phyloP scores from a whole-genome alignment of 1,140 invertebrate species.

The Bombus confusus region DNA sequence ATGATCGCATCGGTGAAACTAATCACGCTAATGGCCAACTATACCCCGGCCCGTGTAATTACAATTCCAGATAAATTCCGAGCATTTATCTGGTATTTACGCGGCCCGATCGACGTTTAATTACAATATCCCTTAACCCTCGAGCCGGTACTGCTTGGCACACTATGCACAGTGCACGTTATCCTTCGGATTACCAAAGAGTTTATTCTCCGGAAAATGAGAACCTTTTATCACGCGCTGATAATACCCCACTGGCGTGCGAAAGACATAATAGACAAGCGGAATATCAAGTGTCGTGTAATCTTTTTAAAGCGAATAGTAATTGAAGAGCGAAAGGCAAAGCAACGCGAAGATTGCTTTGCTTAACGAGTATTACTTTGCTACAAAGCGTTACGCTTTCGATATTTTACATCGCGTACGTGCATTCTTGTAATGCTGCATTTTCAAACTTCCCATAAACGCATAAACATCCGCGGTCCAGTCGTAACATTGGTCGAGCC shows the following conservation, averaged over 20 bases:
- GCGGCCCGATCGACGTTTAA: conserved; percentile 19
- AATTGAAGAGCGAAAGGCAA: too few species aligned
- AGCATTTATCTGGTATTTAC: conserved; percentile 41
- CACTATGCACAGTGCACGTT: background rate
- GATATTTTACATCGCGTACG: too few species aligned
- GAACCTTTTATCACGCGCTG: background rate
- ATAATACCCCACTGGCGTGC: background rate
- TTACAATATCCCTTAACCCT: conserved; percentile 30
- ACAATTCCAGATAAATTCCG: conserved; percentile 46
- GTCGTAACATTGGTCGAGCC: accelerated
- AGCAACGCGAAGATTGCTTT: too few species aligned
- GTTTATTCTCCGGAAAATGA: conserved; percentile 1
- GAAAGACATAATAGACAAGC: too few species aligned
- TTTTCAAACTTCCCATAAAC: too few species aligned
- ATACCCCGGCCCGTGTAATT: conserved; percentile 29
- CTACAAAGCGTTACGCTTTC: too few species aligned
- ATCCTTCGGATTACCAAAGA: background rate
- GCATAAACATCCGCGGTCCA: too few species aligned
- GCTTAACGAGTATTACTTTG: too few species aligned
- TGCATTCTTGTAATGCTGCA: too few species aligned
- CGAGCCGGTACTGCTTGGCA: conserved; percentile 1
- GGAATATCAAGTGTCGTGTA: too few species aligned
- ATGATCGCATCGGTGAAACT: conserved; percentile 70
- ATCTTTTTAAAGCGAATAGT: too few species aligned
- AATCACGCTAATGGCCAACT: conserved; percentile 66